Percentiles rank a stretch among this genome's conserved stretches.
Conservation (phyloP, 2,797 vertebrate species). For the Champsocephalus esox region DNA sequence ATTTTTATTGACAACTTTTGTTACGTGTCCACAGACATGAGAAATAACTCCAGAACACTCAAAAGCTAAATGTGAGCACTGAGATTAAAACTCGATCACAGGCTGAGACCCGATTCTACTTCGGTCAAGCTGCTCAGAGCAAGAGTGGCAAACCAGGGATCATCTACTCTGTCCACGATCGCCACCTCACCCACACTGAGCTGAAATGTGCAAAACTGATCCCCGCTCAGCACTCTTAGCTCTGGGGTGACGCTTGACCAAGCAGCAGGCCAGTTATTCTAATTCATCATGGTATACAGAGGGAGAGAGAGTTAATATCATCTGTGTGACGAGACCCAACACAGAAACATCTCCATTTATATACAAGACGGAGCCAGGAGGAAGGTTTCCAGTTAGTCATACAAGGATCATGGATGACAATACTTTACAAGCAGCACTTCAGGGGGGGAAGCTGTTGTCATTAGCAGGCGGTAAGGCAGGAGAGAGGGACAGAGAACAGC, state of each 20-base stretch:
- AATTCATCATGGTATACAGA: conserved; percentile 71
- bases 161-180: conserved; percentile 11
- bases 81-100: conserved; percentile 75
- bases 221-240: conserved; percentile 47
- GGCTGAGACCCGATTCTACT: conserved; percentile 57
- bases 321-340: conserved; percentile 75
- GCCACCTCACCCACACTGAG: conserved; percentile 42
- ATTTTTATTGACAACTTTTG: conserved; percentile 75
- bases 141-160: conserved; percentile 51
- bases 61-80: conserved; percentile 83
- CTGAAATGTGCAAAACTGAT: conserved; percentile 54
- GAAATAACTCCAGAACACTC: conserved; percentile 83
- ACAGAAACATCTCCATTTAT: conserved; percentile 78
- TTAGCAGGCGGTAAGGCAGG: conserved; percentile 76
- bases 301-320: conserved; percentile 76
- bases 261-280: conserved; percentile 66
- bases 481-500: conserved; percentile 63
- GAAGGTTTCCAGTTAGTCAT: conserved; percentile 76
- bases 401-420: conserved; percentile 76
- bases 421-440: conserved; percentile 83
- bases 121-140: conserved; percentile 59
- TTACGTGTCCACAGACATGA: conserved; percentile 86
- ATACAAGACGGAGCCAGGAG: conserved; percentile 82
- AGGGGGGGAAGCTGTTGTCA: conserved; percentile 66
- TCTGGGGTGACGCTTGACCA: conserved; percentile 55